Conservation (phyloP, 2,113 vertebrate species). For the Platanista minor region DNA sequence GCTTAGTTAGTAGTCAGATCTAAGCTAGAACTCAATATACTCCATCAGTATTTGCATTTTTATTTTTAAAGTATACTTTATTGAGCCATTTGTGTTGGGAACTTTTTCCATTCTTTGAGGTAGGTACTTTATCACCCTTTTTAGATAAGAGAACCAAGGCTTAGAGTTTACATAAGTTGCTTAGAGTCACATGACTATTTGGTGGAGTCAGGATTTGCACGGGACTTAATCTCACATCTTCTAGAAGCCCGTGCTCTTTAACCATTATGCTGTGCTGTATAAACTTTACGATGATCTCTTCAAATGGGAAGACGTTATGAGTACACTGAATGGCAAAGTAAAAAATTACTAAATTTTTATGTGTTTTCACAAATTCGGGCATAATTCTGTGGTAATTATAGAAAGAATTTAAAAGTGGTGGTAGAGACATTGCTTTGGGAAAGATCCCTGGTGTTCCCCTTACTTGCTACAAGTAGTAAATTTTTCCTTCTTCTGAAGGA, state of each 20-base stretch:
- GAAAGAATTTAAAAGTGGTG: not conserved
- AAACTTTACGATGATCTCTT: not conserved
- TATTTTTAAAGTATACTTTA: conserved; percentile 16
- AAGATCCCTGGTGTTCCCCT: too few relatives aligned
- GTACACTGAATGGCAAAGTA: not conserved
- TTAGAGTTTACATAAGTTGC: not conserved
- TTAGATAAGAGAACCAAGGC: not conserved
- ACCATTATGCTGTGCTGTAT: not conserved
- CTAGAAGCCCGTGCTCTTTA: not conserved
- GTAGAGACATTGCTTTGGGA: not conserved
- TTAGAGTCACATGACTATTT: not conserved
- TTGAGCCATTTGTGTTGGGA: not conserved
- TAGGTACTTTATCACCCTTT: not conserved
- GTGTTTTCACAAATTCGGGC: not conserved
- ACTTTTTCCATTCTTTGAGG: not conserved
- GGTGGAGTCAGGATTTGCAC: not conserved
- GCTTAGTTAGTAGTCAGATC: not conserved
- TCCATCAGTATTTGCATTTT: not conserved
- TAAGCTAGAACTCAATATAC: not conserved
- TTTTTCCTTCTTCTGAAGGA: too few relatives aligned
- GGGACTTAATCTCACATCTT: not conserved
- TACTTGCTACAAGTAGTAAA: too few relatives aligned
- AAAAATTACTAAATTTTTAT: not conserved
- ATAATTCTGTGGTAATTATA: not conserved
- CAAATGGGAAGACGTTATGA: not conserved